phyloP scores from a whole-genome alignment of 2,113 vertebrate species.

The Scortum barcoo region DNA sequence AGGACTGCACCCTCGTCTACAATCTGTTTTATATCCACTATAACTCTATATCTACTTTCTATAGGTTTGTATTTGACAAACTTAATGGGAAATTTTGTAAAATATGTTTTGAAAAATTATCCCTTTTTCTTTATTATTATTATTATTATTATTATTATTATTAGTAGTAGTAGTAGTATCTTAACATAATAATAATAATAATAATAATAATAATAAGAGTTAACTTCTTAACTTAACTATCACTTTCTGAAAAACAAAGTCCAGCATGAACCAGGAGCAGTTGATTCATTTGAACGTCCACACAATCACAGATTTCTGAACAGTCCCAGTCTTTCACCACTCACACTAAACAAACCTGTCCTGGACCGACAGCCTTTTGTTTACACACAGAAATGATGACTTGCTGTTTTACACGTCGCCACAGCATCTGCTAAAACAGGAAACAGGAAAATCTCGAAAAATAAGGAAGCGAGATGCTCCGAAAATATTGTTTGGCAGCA shows the following conservation, averaged over 20 bases:
- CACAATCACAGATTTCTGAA: neutral
- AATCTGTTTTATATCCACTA: too few species aligned
- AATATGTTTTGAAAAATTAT: neutral
- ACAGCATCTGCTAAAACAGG: constrained; percentile 13
- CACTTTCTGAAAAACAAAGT: neutral
- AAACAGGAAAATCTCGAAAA: constrained; percentile 13
- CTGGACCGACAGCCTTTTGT: neutral
- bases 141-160: too few species aligned
- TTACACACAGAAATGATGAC: constrained; percentile 20
- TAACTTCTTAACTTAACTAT: neutral
- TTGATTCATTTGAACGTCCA: neutral
- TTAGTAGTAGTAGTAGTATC: too few species aligned
- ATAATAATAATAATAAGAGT: too few species aligned
- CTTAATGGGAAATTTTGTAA: neutral
- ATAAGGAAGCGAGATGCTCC: constrained; percentile 3
- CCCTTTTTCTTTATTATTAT: neutral
- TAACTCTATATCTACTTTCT: too few species aligned
- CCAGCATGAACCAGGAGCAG: neutral
- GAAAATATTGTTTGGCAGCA: constrained; percentile 19
- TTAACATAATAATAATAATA: too few species aligned
- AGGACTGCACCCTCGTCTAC: too few species aligned
- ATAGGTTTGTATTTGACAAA: neutral
- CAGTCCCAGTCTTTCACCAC: neutral
- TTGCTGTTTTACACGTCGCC: neutral
- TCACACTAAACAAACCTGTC: neutral